phyloP scores from a whole-genome alignment of 2,797 vertebrate genomes.

The Synanceia verrucosa region DNA sequence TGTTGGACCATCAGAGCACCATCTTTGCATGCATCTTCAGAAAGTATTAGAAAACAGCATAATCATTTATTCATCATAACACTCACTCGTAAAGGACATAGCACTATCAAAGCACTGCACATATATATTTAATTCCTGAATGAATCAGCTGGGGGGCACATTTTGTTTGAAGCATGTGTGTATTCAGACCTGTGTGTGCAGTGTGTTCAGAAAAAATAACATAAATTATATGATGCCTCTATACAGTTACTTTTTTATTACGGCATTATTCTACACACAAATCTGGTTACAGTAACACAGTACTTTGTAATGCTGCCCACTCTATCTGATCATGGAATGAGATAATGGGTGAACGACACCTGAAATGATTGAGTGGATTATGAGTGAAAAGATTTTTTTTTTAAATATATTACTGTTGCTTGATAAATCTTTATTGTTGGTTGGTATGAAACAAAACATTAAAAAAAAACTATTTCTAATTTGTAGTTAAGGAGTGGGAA shows the following conservation, averaged over 20 bases:
- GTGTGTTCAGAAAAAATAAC: no score
- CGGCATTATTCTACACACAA: no score
- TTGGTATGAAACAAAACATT: background rate
- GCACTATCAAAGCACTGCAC: background rate
- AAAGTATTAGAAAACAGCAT: no score
- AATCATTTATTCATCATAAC: background rate
- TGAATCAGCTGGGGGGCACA: no score
- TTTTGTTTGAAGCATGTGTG: background rate
- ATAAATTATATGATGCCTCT: no score
- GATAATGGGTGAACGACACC: background rate
- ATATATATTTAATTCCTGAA: background rate
- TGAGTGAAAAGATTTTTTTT: background rate
- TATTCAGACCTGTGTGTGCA: no score
- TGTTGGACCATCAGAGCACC: no score
- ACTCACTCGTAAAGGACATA: background rate
- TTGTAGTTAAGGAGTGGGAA: background rate
- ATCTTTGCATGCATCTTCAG: no score
- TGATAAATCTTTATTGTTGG: background rate
- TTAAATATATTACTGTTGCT: background rate
- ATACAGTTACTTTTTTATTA: no score
- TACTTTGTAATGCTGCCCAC: no score
- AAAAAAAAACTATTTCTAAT: background rate
- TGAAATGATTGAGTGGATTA: background rate
- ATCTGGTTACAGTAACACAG: no score
- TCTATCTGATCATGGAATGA: fast-evolving